Evolutionary conservation across 2,888 invertebrate genomes (phyloP).

Genomic region (Morpho deidamia): DNA sequence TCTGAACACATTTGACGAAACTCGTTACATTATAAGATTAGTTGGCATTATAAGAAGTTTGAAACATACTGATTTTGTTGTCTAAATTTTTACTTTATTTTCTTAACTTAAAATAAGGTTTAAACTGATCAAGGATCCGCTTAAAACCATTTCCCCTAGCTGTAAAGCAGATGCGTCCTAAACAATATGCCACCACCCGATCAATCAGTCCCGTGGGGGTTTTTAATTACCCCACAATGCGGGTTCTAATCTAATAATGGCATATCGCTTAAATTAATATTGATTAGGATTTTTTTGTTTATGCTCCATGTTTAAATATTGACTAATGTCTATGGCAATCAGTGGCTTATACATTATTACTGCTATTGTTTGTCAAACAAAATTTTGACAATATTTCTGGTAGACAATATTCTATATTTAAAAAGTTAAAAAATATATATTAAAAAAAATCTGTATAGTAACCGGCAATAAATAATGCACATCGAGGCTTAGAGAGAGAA

Average conservation of each 20-base stretch:
- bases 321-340: not conserved
- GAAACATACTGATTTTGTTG: too few species aligned
- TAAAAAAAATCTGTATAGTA: too few species aligned
- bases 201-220: slow-evolving; percentile 14
- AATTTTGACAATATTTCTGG: too few species aligned
- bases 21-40: too few species aligned
- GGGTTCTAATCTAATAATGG: slow-evolving; percentile 23
- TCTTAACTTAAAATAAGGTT: slow-evolving; percentile 2
- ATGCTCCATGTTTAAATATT: not conserved
- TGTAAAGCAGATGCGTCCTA: slow-evolving; percentile 18
- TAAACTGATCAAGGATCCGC: slow-evolving; percentile 7
- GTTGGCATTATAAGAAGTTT: too few species aligned
- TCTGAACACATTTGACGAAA: too few species aligned
- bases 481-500: too few species aligned
- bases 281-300: slow-evolving; percentile 1
- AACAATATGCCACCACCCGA: slow-evolving; percentile 16
- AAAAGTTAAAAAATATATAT: too few species aligned
- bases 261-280: slow-evolving; percentile 10
- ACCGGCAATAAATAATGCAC: too few species aligned
- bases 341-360: not conserved
- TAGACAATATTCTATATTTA: too few species aligned
- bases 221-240: slow-evolving; percentile 23
- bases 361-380: not conserved
- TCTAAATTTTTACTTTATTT: too few species aligned
- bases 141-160: slow-evolving; percentile 8